These are phyloP conservation scores for Thalassophryne amazonica DNA, from an alignment of 2,797 vertebrate species.

Conservation along the genomic window DNA sequence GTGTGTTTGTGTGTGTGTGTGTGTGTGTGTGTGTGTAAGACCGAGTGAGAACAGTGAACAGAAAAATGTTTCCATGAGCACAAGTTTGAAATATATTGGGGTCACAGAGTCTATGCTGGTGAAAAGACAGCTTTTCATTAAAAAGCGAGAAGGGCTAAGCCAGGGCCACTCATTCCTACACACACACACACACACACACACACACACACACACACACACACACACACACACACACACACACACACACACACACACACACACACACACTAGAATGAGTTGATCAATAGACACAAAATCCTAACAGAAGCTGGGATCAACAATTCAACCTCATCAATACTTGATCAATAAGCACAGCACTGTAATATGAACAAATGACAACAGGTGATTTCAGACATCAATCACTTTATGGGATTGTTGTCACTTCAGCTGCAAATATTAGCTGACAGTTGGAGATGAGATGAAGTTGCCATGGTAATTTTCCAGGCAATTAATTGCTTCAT, in stretches of 20 bases:
- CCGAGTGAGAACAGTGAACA: background rate
- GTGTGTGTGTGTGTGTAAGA: background rate
- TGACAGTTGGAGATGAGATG: no score
- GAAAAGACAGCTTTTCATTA: conserved; percentile 49
- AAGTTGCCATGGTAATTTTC: no score
- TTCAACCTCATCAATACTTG: conserved; percentile 29
- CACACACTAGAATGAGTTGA: background rate
- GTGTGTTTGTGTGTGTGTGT: background rate
- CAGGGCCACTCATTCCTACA: conserved; percentile 10
- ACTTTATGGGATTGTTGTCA: no score
- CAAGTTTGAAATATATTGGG: conserved; percentile 56
- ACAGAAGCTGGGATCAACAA: conserved; percentile 2
- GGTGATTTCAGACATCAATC: conserved; percentile 9
- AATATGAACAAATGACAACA: conserved; percentile 7
- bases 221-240: background rate
- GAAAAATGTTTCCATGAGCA: conserved; percentile 29
- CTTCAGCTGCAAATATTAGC: no score
- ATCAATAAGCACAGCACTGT: conserved; percentile 2
- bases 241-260: background rate
- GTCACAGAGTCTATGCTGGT: conserved; percentile 34
- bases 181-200: background rate
- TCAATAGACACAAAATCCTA: conserved; percentile 1
- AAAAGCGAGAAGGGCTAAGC: conserved; percentile 26
- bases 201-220: background rate
- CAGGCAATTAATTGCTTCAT: no score